Percentiles rank a stretch among this genome's conserved stretches.
Conservation (phyloP, 2,113 vertebrate genomes). For the Sinocyclocheilus maitianheensis region DNA sequence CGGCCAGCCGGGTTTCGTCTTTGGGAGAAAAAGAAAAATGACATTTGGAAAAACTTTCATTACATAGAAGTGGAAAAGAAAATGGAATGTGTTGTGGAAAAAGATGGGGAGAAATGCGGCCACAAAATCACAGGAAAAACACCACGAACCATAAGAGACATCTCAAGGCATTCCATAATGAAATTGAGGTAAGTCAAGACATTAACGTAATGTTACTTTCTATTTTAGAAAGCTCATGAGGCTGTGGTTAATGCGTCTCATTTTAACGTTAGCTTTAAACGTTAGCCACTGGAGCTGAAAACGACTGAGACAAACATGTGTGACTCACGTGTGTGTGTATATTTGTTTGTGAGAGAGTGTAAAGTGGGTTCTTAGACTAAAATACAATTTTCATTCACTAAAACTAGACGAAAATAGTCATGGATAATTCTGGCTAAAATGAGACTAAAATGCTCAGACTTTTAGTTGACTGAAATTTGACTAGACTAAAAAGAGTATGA, state of each 20-base stretch:
- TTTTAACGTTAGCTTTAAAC: background rate
- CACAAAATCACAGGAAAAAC: slow-evolving; percentile 8
- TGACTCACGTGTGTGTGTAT: background rate
- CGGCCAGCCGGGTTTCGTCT: background rate
- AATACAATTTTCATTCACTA: too few species aligned
- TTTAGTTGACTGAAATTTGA: too few species aligned
- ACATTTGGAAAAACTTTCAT: slow-evolving; percentile 16
- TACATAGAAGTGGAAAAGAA: background rate
- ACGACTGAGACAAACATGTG: background rate
- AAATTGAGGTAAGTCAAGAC: slow-evolving; percentile 1
- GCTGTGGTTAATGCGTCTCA: slow-evolving; percentile 2
- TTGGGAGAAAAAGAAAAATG: background rate
- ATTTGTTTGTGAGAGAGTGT: background rate
- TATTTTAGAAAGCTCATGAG: slow-evolving; percentile 22
- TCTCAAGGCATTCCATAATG: slow-evolving; percentile 14
- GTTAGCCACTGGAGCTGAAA: background rate
- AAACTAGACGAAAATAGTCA: too few species aligned
- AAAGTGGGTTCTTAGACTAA: background rate
- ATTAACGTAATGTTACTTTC: background rate
- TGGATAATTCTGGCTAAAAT: too few species aligned
- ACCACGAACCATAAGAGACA: background rate
- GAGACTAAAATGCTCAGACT: too few species aligned
- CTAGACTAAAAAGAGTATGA: too few species aligned
- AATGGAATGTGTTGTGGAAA: background rate
- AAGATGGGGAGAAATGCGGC: background rate